Conservation (phyloP, 2,888 invertebrate genomes). For the Microplitis deprimator region DNA sequence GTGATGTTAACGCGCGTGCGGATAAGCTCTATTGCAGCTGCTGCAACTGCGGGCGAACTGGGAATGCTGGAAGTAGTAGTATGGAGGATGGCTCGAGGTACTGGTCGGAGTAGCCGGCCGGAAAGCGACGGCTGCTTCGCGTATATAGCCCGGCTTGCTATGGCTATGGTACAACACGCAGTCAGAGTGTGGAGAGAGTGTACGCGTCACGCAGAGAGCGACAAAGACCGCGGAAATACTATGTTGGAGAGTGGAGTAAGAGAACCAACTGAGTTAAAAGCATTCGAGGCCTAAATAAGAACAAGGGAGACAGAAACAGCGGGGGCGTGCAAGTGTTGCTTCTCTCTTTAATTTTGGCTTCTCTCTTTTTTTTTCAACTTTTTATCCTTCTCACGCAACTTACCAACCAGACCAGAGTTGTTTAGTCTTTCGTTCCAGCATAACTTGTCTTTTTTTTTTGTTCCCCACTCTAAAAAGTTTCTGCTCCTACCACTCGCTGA, state of each 20-base stretch:
- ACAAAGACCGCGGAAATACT: constrained; percentile 25
- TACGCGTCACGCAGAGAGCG: constrained; percentile 31
- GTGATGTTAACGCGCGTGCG: constrained; percentile 39
- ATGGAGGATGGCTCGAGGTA: constrained; percentile 62
- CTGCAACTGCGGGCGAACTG: constrained; percentile 65
- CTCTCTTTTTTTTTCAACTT: constrained; percentile 28
- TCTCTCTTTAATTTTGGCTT: constrained; percentile 38
- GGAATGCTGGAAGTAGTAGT: constrained; percentile 66
- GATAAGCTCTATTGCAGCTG: constrained; percentile 63
- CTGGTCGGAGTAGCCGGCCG: constrained; percentile 58
- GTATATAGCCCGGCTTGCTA: constrained; percentile 51
- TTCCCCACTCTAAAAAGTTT: constrained; percentile 19
- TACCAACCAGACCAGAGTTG: not conserved
- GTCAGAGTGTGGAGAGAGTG: constrained; percentile 46
- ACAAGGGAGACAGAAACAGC: constrained; percentile 40
- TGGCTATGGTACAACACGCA: constrained; percentile 47
- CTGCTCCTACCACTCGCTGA: constrained; percentile 25
- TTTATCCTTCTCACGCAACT: constrained; percentile 21
- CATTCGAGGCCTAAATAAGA: constrained; percentile 35
- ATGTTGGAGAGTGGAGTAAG: not conserved
- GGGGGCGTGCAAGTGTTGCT: constrained; percentile 45
- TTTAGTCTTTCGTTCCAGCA: constrained; percentile 21
- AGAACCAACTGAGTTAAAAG: not conserved
- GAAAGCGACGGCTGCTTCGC: constrained; percentile 59
- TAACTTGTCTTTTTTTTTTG: constrained; percentile 26